phyloP scores from a whole-genome alignment of 2,888 invertebrate genomes.

The Mesoligia furuncula region DNA sequence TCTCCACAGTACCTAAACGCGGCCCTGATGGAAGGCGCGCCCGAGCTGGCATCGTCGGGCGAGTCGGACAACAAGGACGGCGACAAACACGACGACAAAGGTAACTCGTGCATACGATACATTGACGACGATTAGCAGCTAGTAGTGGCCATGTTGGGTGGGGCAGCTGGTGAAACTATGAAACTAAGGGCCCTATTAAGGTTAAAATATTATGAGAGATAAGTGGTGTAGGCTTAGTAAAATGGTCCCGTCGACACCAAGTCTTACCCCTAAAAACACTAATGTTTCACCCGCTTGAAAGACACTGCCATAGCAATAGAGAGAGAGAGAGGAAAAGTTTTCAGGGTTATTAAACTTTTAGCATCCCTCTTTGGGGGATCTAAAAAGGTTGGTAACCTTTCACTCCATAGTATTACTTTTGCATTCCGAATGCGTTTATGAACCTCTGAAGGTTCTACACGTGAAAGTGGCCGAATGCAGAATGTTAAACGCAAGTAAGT shows the following conservation, averaged over 20 bases:
- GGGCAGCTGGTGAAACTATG: background rate
- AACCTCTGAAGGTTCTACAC: background rate
- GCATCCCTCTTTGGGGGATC: background rate
- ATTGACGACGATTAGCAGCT: slow-evolving; percentile 38
- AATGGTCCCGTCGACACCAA: background rate
- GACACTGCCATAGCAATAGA: too few species aligned
- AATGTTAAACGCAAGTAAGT: background rate
- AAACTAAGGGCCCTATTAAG: background rate
- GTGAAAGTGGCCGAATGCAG: background rate
- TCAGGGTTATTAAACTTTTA: background rate
- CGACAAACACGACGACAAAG: slow-evolving; percentile 83
- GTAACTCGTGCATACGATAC: slow-evolving; percentile 66
- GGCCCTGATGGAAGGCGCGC: slow-evolving; percentile 79
- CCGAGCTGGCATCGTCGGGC: slow-evolving; percentile 84
- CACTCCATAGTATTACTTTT: background rate
- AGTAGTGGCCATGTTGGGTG: background rate
- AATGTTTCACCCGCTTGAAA: background rate
- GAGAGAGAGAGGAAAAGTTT: background rate
- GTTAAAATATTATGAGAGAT: background rate
- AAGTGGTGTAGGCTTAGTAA: background rate
- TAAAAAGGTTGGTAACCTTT: background rate
- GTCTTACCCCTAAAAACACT: background rate
- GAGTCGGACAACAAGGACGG: slow-evolving; percentile 78
- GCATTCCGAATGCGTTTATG: background rate
- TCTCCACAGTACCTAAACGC: slow-evolving; percentile 78